Base-by-base conservation (phyloP, 2,113 vertebrate species). In the Tretioscincus oriximinensis region DNA sequence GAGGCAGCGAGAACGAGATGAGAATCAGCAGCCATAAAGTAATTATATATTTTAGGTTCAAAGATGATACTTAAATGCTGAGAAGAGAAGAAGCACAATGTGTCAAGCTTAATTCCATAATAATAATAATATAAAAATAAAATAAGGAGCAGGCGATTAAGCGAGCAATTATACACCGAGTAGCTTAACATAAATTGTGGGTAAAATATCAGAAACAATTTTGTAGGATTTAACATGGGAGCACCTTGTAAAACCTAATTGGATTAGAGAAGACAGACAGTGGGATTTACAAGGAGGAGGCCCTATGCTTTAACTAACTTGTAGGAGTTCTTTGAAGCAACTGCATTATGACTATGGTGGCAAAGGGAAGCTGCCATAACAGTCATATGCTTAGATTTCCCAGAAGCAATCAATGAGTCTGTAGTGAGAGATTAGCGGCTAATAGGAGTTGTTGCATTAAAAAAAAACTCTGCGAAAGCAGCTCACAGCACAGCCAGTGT, bases 221-320 rank as follows among this genome's bases (percentile, higher is more conserved):
- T 92, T 85, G 88, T 77, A 83, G 90, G 91, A 86, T 92, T 92
- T 92, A 90, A 91, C 72, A 82, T 88, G 81, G 80, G 88, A 93
- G 89, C 90, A 91, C 90, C 92, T 92, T 92, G 89, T 92, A 92
- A 90, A 90, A 88, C 73, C 76, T 92, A 93, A 93, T 93, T 93
- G 92, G 91, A 93, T 92, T 93, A 92, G 90, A 87, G 81, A 74
- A 92, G 90, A 90, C 91, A 92, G 90, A 83, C 85, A 82, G 90
- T 77, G 16, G 86, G 89, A 91, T 93, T 92, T 90, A 88, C 88
- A 87, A 90, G 91, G 86, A 86, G 90, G 84, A 87, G 86, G 86
- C 69, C 51, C 89, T 89, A 86, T 87, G 84, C 90, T 88, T 58
- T 90, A 88, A 87, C 92, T 91, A 90, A 91, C 90, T 90, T 87